These are phyloP conservation scores for Hirundichthys speculiger DNA, from an alignment of 2,113 vertebrate genomes.

Conservation along the genomic window DNA sequence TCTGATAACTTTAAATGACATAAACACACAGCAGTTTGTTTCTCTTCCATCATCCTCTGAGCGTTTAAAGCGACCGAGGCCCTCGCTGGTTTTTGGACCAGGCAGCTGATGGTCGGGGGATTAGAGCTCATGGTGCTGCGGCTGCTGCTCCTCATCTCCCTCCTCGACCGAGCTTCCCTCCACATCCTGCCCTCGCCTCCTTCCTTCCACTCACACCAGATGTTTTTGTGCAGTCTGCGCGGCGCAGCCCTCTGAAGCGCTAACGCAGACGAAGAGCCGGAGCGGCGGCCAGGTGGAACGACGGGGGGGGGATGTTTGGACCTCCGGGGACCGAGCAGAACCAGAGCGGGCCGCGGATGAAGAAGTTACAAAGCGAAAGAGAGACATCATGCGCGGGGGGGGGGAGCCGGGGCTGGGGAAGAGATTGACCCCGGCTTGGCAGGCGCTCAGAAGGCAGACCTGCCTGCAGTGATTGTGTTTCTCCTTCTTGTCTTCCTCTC, in stretches of 20 bases:
- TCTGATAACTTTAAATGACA: background rate
- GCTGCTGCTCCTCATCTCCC: constrained; percentile 37
- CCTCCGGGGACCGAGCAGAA: constrained; percentile 38
- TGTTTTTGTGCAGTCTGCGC: constrained; percentile 47
- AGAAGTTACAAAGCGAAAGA: constrained; percentile 1
- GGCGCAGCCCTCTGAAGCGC: no score
- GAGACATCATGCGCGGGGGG: no score
- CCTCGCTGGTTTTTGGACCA: constrained; percentile 15
- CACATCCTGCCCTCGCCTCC: constrained; percentile 60
- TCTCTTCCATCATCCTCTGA: constrained; percentile 4
- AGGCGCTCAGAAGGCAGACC: constrained; percentile 19
- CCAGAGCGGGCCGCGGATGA: constrained; percentile 17
- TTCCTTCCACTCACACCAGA: constrained; percentile 57
- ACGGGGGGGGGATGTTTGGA: constrained; percentile 52
- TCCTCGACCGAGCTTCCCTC: constrained; percentile 52
- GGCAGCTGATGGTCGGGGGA: constrained; percentile 42
- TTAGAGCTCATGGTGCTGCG: constrained; percentile 43
- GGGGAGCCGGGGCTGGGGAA: constrained; percentile 44
- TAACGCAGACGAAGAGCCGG: constrained; percentile 44
- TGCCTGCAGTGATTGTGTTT: constrained; percentile 37
- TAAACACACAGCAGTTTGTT: constrained; percentile 1
- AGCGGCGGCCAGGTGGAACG: constrained; percentile 52
- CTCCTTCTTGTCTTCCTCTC: constrained; percentile 15
- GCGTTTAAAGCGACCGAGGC: constrained; percentile 1
- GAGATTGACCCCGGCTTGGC: constrained; percentile 44